Percentiles rank a stretch among this genome's conserved stretches.
These are phyloP conservation scores for Heliothis subflexa DNA, from an alignment of 1,140 invertebrate genomes.

Conservation along the genomic window DNA sequence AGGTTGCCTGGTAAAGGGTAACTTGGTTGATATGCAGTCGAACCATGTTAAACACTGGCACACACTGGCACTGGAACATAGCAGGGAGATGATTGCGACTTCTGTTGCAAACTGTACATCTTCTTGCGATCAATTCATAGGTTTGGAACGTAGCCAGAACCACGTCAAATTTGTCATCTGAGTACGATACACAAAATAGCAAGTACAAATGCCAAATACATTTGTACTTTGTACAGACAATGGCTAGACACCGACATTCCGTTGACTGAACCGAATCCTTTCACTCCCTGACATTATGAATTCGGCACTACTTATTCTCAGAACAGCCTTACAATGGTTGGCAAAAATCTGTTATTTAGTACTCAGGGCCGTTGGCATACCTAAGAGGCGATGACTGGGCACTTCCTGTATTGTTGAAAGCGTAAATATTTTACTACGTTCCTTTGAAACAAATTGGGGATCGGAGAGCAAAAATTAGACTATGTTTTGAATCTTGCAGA, in stretches of 20 bases:
- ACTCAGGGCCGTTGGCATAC: constrained; percentile 24
- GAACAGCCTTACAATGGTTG: constrained; percentile 49
- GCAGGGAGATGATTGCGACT: no score
- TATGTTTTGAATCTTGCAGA: not conserved
- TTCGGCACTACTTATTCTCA: constrained; percentile 61
- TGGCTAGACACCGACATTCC: constrained; percentile 57
- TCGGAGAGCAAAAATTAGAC: not conserved
- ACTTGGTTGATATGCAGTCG: no score
- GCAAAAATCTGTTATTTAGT: constrained; percentile 30
- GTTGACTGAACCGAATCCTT: constrained; percentile 59
- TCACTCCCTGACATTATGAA: constrained; percentile 68
- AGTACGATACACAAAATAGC: not conserved
- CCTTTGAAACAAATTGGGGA: not conserved
- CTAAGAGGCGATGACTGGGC: constrained; percentile 6
- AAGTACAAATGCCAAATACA: not conserved
- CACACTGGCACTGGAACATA: no score
- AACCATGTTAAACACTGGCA: no score
- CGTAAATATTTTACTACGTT: not conserved
- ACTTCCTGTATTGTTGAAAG: constrained; percentile 19
- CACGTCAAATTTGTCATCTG: not conserved
- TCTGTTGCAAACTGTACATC: no score
- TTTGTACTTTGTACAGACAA: not conserved
- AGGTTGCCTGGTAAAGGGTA: no score
- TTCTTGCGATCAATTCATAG: no score
- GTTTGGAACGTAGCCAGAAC: no score